A percentile compares a stretch with the other conserved stretches of the same genome.
These are phyloP conservation scores for Myioborus melanocephalus DNA, from an alignment of 2,797 vertebrate species.

Conservation along the genomic window DNA sequence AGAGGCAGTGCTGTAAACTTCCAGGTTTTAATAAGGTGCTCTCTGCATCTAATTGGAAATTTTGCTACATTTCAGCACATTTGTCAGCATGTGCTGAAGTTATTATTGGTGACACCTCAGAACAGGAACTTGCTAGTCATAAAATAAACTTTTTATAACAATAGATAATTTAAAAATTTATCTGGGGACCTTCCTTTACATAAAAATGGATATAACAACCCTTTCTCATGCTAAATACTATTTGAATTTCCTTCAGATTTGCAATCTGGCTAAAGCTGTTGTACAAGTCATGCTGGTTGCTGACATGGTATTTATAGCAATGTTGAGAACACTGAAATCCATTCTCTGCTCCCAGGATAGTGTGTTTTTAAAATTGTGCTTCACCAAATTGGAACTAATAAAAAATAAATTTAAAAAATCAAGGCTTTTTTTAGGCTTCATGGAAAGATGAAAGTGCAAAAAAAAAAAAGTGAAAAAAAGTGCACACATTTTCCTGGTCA, in stretches of 20 bases:
- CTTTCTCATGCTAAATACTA: not conserved
- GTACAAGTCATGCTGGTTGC: not conserved
- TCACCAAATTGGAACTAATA: not conserved
- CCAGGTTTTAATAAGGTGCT: not conserved
- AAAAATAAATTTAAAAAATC: not conserved
- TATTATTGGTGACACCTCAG: not conserved
- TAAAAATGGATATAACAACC: not conserved
- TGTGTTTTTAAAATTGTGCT: not conserved
- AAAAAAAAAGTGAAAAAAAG: not conserved
- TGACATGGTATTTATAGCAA: not conserved
- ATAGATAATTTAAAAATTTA: not conserved
- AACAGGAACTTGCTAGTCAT: not conserved
- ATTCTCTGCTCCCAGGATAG: not conserved
- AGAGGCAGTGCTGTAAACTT: not conserved
- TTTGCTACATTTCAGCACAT: not conserved
- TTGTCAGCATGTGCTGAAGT: not conserved
- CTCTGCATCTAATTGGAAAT: not conserved
- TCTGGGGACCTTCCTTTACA: not conserved
- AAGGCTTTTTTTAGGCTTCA: rapidly evolving
- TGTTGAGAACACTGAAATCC: not conserved
- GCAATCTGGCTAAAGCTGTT: not conserved
- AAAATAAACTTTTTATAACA: not conserved
- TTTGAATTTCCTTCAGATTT: not conserved
- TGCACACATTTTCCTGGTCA: not conserved
- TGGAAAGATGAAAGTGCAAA: not conserved